A percentile compares a stretch with the other conserved stretches of the same genome.
These are phyloP conservation scores for Patella depressa DNA, from an alignment of 2,888 invertebrate species.

Conservation along the genomic window DNA sequence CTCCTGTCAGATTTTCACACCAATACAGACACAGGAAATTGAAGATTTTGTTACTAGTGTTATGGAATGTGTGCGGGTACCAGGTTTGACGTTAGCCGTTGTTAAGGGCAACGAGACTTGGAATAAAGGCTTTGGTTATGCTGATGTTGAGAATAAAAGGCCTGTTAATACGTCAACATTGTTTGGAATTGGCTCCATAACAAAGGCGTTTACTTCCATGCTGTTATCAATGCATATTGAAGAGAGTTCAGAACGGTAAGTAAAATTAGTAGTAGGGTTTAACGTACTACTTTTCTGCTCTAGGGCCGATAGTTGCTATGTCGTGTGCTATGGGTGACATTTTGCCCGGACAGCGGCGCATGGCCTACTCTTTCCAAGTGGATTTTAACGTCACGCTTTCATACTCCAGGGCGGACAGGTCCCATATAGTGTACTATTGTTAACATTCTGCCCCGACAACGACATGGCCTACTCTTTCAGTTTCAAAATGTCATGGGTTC, in stretches of 20 bases:
- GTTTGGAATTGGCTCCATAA: slow-evolving; percentile 44
- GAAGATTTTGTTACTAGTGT: slow-evolving; percentile 22
- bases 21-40: slow-evolving; percentile 10
- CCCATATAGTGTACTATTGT: no score
- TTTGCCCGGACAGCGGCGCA: no score
- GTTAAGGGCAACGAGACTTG: slow-evolving; percentile 45
- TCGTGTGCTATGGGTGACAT: no score
- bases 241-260: slow-evolving; percentile 20
- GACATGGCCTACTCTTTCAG: no score
- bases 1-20: slow-evolving; percentile 15
- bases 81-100: slow-evolving; percentile 50
- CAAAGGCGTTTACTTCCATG: slow-evolving; percentile 45
- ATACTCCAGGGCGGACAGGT: no score
- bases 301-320: no score
- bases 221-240: slow-evolving; percentile 38
- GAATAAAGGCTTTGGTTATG: slow-evolving; percentile 41
- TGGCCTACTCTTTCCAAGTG: no score
- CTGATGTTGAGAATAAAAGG: slow-evolving; percentile 31
- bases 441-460: no score
- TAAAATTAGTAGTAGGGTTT: neutral
- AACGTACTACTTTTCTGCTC: no score
- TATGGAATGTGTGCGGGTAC: slow-evolving; percentile 48
- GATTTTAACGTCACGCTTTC: no score
- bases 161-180: slow-evolving; percentile 31
- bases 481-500: no score